Conservation (phyloP, 92 coral and sea anemone genomes). For the Blastomussa wellsi region DNA sequence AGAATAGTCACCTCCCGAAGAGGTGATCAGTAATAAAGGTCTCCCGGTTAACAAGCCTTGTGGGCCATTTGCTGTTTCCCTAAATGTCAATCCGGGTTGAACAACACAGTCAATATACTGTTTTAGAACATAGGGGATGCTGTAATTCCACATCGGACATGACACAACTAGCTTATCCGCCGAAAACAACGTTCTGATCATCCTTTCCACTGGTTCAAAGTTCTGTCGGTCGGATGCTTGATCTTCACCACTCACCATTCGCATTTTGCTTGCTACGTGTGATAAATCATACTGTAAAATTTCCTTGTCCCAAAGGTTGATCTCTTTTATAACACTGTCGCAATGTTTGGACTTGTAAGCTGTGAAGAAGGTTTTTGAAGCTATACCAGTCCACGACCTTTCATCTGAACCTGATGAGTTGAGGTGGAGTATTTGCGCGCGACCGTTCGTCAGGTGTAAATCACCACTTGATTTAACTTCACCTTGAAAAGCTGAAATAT, state of each 20-base stretch:
- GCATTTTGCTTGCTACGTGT: constrained; percentile 95
- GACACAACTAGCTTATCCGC: constrained; percentile 92
- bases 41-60: constrained; percentile 86
- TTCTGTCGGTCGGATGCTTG: constrained; percentile 69
- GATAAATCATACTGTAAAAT: constrained; percentile 84
- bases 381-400: constrained; percentile 88
- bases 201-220: constrained; percentile 76
- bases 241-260: constrained; percentile 81
- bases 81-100: constrained; percentile 94
- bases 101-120: constrained; percentile 98
- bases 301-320: constrained; percentile 91
- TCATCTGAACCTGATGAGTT: constrained; percentile 94
- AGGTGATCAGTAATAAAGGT: constrained; percentile 82
- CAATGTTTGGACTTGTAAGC: constrained; percentile 68
- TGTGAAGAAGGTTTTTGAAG: constrained; percentile 72
- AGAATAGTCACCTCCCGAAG: constrained; percentile 92
- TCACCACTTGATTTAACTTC: constrained; percentile 81
- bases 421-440: constrained; percentile 80
- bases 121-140: constrained; percentile 93
- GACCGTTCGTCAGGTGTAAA: constrained; percentile 51
- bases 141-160: constrained; percentile 99
- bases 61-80: constrained; percentile 79
- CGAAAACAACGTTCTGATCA: constrained; percentile 82
- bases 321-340: constrained; percentile 67
- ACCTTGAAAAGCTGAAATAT: constrained; percentile 82